Conservation (phyloP, 2,113 vertebrate genomes). For the Thunnus thynnus region DNA sequence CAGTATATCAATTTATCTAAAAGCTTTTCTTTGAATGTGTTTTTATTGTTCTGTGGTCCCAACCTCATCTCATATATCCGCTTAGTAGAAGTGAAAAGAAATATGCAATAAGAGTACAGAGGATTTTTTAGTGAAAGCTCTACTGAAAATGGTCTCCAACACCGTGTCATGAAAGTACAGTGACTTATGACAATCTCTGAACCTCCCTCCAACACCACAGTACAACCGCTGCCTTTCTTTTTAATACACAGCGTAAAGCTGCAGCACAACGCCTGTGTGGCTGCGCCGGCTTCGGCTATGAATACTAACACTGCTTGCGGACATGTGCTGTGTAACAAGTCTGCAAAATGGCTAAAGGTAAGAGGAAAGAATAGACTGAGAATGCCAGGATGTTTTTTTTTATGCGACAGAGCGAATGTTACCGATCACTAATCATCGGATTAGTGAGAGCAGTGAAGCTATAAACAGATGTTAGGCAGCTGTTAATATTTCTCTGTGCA, state of each 20-base stretch:
- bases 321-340: conserved; percentile 66
- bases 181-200: conserved; percentile 61
- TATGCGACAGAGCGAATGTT: background rate
- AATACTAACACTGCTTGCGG: conserved; percentile 73
- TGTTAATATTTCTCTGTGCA: background rate
- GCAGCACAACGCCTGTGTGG: conserved; percentile 59
- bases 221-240: conserved; percentile 46
- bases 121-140: conserved; percentile 23
- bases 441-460: background rate
- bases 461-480: background rate
- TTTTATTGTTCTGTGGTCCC: conserved; percentile 25
- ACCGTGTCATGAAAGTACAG: conserved; percentile 12
- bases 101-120: conserved; percentile 9
- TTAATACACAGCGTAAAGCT: conserved; percentile 52
- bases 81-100: conserved; percentile 18
- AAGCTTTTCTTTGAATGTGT: conserved; percentile 10
- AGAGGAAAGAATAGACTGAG: background rate
- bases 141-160: conserved; percentile 54
- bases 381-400: conserved; percentile 1
- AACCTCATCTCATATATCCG: conserved; percentile 11
- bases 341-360: conserved; percentile 46
- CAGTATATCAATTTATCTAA: conserved; percentile 42
- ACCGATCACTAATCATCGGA: conserved; percentile 7
- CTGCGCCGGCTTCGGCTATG: conserved; percentile 63
- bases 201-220: conserved; percentile 29